Evolutionary conservation across 2,113 vertebrate genomes (phyloP).

Genomic region (Danio rerio): GRCz12tu NC_133176.1:2518501-2519000

Average conservation of each 20-base stretch:
- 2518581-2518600: not conserved
- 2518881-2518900: too few species aligned
- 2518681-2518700: not conserved
- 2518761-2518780: not conserved
- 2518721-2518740: not conserved
- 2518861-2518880: too few species aligned
- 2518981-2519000: too few species aligned
- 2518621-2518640: not conserved
- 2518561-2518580: not conserved
- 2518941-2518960: too few species aligned
- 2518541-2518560: not conserved
- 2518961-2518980: too few species aligned
- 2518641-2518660: not conserved
- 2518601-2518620: conserved; percentile 14
- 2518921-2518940: too few species aligned
- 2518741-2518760: not conserved
- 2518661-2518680: conserved; percentile 3
- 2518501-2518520: not conserved
- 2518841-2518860: too few species aligned
- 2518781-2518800: not conserved
- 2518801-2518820: too few species aligned
- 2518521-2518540: too few species aligned
- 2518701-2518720: not conserved
- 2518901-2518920: too few species aligned
- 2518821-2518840: too few species aligned